Evolutionary conservation across 2,888 invertebrate species (phyloP).

Genomic region (Parapristionchus giblindavisi): DNA sequence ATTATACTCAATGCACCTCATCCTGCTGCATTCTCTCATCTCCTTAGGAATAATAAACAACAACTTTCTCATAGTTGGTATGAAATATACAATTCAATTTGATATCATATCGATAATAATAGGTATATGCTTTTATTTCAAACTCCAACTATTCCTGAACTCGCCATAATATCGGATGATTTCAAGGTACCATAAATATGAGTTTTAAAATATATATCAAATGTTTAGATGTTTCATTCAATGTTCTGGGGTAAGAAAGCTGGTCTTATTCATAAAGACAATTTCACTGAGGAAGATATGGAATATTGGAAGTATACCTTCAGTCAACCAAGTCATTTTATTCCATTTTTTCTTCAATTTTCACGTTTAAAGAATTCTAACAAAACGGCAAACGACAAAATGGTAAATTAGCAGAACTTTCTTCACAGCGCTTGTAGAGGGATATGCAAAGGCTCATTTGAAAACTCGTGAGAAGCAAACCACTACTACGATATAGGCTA

Average conservation of each 20-base stretch:
- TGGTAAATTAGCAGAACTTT: too few species aligned
- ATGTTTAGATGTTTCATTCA: neutral
- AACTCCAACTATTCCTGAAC: constrained; percentile 78
- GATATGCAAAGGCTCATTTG: too few species aligned
- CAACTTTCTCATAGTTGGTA: too few species aligned
- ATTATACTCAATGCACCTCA: constrained; percentile 80
- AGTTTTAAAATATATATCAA: neutral
- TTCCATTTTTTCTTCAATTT: constrained; percentile 12
- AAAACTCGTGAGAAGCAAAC: too few species aligned
- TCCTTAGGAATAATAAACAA: too few species aligned
- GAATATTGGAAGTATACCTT: constrained; percentile 82
- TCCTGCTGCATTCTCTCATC: constrained; percentile 78
- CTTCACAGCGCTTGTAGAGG: too few species aligned
- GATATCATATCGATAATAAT: too few species aligned
- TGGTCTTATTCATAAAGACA: constrained; percentile 41
- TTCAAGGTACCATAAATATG: constrained; percentile 71
- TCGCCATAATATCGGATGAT: constrained; percentile 77
- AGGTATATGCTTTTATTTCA: constrained; percentile 76
- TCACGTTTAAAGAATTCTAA: too few species aligned
- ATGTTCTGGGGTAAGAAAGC: neutral
- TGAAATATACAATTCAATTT: too few species aligned
- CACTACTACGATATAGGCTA: too few species aligned
- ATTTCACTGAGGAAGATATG: constrained; percentile 74
- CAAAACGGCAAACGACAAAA: too few species aligned
- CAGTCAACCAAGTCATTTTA: constrained; percentile 75